Percentiles rank a stretch among this genome's conserved stretches.
phyloP scores from a whole-genome alignment of 2,113 vertebrate species.

The Gasterosteus nipponicus region DNA sequence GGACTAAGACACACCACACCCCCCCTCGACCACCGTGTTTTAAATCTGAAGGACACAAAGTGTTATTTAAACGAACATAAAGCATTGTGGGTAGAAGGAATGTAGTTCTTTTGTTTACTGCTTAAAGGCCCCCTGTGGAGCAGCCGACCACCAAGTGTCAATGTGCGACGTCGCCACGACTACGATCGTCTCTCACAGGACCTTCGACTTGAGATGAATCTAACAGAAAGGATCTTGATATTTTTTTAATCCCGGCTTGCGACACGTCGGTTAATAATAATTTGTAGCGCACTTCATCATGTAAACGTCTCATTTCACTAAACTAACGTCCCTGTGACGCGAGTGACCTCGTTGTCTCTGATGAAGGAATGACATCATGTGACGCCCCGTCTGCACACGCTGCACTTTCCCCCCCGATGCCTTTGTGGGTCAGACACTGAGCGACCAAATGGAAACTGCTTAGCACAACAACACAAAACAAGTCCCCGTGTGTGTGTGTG shows the following conservation, averaged over 20 bases:
- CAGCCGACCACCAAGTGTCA: too few species aligned
- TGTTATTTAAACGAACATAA: background rate
- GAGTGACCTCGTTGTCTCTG: too few species aligned
- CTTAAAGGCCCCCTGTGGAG: background rate
- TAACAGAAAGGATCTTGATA: background rate
- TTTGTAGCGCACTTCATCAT: too few species aligned
- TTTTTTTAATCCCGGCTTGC: too few species aligned
- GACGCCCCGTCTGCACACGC: slow-evolving; percentile 47
- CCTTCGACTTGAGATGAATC: background rate
- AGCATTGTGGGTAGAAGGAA: background rate
- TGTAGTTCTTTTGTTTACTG: too few species aligned
- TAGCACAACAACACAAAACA: slow-evolving; percentile 51
- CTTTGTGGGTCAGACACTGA: slow-evolving; percentile 60
- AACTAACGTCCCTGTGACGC: too few species aligned
- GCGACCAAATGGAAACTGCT: slow-evolving; percentile 60
- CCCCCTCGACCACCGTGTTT: too few species aligned
- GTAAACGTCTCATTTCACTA: too few species aligned
- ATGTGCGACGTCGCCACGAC: too few species aligned
- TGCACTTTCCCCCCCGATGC: slow-evolving; percentile 65
- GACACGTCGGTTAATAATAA: too few species aligned
- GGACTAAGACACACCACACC: background rate
- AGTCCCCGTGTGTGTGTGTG: background rate
- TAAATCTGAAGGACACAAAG: background rate
- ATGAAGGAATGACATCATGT: too few species aligned
- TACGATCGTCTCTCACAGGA: background rate